phyloP scores from a whole-genome alignment of 2,797 vertebrate genomes.

The Premnoplex brunnescens region DNA sequence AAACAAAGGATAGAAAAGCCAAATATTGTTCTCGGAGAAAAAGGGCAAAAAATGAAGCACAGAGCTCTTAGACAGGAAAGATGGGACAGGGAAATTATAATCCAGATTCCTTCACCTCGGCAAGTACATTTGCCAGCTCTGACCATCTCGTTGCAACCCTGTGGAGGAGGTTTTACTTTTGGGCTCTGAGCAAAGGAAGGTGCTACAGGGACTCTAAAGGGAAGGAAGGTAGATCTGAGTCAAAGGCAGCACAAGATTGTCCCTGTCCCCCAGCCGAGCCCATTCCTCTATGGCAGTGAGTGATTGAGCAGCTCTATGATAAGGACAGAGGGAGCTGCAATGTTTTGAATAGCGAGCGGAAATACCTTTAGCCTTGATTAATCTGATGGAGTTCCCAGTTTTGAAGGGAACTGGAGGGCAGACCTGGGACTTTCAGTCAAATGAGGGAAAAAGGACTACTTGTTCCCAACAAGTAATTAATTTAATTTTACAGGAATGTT shows the following conservation, averaged over 20 bases:
- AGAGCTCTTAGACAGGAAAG: neutral
- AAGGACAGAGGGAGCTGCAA: slow-evolving; percentile 16
- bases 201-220: neutral
- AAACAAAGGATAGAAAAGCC: neutral
- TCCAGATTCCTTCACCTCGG: neutral
- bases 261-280: neutral
- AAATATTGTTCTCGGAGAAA: neutral
- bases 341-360: slow-evolving; percentile 41
- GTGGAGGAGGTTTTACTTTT: neutral
- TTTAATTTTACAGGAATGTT: slow-evolving; percentile 58
- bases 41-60: neutral
- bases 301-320: neutral
- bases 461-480: slow-evolving; percentile 62
- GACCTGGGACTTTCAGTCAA: slow-evolving; percentile 24
- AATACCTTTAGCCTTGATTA: slow-evolving; percentile 57
- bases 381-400: slow-evolving; percentile 36
- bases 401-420: neutral
- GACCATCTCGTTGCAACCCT: neutral
- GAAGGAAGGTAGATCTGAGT: neutral
- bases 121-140: neutral
- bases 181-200: neutral
- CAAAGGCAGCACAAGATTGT: neutral
- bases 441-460: neutral
- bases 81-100: neutral
- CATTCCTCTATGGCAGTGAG: slow-evolving; percentile 8